Conservation (phyloP, 2,113 vertebrate species). For the Tachysurus fulvidraco region DNA sequence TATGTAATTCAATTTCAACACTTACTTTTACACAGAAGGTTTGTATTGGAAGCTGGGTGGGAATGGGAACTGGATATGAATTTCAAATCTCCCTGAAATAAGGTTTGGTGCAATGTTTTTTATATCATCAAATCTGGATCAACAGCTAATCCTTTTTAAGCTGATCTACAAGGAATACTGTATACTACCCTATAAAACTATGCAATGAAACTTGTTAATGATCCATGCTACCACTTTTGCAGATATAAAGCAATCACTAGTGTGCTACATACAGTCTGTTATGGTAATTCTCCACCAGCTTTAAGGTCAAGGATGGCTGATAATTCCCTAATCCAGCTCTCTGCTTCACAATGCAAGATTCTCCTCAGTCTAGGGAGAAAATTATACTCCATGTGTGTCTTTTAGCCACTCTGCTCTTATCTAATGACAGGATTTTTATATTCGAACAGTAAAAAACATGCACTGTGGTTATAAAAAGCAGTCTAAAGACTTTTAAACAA, state of each 20-base stretch:
- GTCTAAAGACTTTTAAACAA: not conserved
- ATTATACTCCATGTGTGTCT: not conserved
- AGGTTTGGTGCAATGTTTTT: not conserved
- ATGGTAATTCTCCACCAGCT: not conserved
- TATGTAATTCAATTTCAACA: not conserved
- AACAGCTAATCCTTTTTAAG: slow-evolving; percentile 16
- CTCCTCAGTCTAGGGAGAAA: not conserved
- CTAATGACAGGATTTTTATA: not conserved
- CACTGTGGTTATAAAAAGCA: not conserved
- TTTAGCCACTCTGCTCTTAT: not conserved
- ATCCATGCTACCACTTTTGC: not conserved
- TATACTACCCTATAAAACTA: not conserved
- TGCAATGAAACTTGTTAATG: not conserved
- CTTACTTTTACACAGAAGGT: not conserved
- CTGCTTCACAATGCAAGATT: not conserved
- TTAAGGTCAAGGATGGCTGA: slow-evolving; percentile 1
- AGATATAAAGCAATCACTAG: not conserved
- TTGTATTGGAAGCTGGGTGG: not conserved
- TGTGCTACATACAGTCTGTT: not conserved
- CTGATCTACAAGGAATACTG: not conserved
- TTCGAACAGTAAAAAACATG: not conserved
- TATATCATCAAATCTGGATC: not conserved
- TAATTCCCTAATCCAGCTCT: not conserved
- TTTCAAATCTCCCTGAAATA: not conserved
- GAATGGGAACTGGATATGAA: not conserved